Percentiles rank a stretch among this genome's conserved stretches.
Conservation (phyloP, 2,888 invertebrate genomes). For the Cephalotes varians region DNA sequence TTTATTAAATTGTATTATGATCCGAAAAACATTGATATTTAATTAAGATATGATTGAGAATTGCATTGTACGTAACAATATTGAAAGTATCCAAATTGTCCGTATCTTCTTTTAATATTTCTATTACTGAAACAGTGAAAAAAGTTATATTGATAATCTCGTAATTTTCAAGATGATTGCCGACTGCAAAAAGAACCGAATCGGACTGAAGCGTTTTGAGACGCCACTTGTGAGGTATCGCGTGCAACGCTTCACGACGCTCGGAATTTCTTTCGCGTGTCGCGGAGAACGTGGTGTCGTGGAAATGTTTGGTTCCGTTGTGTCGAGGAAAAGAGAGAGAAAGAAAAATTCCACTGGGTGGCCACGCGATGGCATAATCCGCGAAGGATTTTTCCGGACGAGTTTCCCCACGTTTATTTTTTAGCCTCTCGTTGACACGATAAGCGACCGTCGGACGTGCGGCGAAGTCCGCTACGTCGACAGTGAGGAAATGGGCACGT, state of each 20-base stretch:
- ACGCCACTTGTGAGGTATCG: constrained; percentile 39
- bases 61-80: not conserved
- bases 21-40: not conserved
- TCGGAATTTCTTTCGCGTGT: constrained; percentile 47
- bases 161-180: not conserved
- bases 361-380: constrained; percentile 38
- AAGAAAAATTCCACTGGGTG: constrained; percentile 11
- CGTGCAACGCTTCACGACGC: constrained; percentile 24
- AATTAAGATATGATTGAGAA: not conserved
- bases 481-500: constrained; percentile 80
- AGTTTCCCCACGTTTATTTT: constrained; percentile 24
- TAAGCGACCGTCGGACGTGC: constrained; percentile 54
- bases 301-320: constrained; percentile 20
- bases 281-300: constrained; percentile 17
- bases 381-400: constrained; percentile 48
- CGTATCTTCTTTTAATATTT: not conserved
- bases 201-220: not conserved
- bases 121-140: not conserved
- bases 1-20: not conserved
- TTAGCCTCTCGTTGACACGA: constrained; percentile 41
- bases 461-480: constrained; percentile 29
- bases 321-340: not conserved
- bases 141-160: not conserved
- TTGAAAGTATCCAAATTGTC: not conserved
- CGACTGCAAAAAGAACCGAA: not conserved